Evolutionary conservation across 2,888 invertebrate genomes (phyloP).

Genomic region (Himalopsyche kuldschensis): DNA sequence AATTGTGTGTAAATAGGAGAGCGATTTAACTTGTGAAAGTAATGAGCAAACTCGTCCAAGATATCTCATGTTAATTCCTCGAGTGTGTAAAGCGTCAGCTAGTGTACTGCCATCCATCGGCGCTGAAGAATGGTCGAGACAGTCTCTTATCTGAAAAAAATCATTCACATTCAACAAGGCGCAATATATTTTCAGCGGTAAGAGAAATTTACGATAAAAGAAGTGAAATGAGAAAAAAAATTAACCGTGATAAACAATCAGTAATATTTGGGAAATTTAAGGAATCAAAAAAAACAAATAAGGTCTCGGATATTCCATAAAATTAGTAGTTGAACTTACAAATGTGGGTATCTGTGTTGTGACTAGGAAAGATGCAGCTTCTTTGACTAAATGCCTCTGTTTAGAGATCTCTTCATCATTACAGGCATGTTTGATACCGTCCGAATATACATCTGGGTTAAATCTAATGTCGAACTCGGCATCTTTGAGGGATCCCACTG

Average conservation of each 20-base stretch:
- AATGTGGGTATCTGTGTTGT: constrained; percentile 93
- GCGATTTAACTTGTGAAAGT: constrained; percentile 73
- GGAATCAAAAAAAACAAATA: too few relatives aligned
- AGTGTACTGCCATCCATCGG: constrained; percentile 95
- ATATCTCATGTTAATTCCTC: constrained; percentile 96
- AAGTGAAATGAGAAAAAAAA: too few relatives aligned
- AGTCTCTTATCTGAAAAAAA: constrained; percentile 77
- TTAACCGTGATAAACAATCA: too few relatives aligned
- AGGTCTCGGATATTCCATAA: too few relatives aligned
- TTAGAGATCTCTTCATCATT: constrained; percentile 70
- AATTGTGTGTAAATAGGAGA: constrained; percentile 87
- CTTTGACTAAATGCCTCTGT: constrained; percentile 88
- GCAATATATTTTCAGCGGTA: too few relatives aligned
- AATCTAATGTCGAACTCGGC: constrained; percentile 96
- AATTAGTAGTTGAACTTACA: constrained; percentile 58
- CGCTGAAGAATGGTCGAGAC: constrained; percentile 86
- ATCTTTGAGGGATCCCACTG: constrained; percentile 93
- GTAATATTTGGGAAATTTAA: too few relatives aligned
- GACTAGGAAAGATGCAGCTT: constrained; percentile 93
- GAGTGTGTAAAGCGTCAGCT: constrained; percentile 89
- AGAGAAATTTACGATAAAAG: too few relatives aligned
- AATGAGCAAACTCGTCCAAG: constrained; percentile 88
- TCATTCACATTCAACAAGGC: not conserved
- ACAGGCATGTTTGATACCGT: constrained; percentile 83
- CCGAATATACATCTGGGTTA: constrained; percentile 97